phyloP scores from a whole-genome alignment of 2,888 invertebrate species.

The Stenoptilia bipunctidactyla region DNA sequence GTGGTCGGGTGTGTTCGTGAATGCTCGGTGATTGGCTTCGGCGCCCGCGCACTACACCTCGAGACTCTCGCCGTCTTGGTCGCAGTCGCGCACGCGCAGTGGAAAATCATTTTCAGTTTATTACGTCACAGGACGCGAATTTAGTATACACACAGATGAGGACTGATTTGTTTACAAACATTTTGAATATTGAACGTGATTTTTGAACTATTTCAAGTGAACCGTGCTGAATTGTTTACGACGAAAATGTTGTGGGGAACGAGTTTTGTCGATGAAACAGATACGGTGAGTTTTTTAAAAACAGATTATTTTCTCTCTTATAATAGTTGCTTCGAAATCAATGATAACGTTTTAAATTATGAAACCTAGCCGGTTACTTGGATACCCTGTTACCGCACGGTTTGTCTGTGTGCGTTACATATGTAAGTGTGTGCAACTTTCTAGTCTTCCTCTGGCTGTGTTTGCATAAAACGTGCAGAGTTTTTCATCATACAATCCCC shows the following conservation, averaged over 20 bases:
- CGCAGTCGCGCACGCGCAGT: slow-evolving; percentile 34
- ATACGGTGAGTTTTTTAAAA: slow-evolving; percentile 47
- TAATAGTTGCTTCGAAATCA: slow-evolving; percentile 9
- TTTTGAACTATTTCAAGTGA: slow-evolving; percentile 27
- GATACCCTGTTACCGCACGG: slow-evolving; percentile 18
- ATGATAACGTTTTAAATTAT: neutral
- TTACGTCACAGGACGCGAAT: slow-evolving; percentile 48
- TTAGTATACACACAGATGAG: slow-evolving; percentile 28
- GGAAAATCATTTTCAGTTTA: slow-evolving; percentile 23
- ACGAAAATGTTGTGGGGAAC: slow-evolving; percentile 61
- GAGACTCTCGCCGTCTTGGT: slow-evolving; percentile 42
- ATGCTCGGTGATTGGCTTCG: slow-evolving; percentile 27
- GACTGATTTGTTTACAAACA: slow-evolving; percentile 30
- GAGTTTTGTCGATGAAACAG: slow-evolving; percentile 53
- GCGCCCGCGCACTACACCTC: slow-evolving; percentile 50
- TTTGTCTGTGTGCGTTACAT: slow-evolving; percentile 18
- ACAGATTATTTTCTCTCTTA: slow-evolving; percentile 13
- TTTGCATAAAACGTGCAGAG: slow-evolving; percentile 69
- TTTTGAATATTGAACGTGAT: slow-evolving; percentile 7
- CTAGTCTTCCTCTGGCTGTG: slow-evolving; percentile 67
- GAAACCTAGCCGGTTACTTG: slow-evolving; percentile 36
- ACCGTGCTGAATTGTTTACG: slow-evolving; percentile 42
- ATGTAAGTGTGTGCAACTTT: slow-evolving; percentile 57
- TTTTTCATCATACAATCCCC: slow-evolving; percentile 64
- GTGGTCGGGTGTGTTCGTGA: slow-evolving; percentile 38